Base-by-base conservation (phyloP, 2,113 vertebrate species). In the Corythaeola cristata region DNA sequence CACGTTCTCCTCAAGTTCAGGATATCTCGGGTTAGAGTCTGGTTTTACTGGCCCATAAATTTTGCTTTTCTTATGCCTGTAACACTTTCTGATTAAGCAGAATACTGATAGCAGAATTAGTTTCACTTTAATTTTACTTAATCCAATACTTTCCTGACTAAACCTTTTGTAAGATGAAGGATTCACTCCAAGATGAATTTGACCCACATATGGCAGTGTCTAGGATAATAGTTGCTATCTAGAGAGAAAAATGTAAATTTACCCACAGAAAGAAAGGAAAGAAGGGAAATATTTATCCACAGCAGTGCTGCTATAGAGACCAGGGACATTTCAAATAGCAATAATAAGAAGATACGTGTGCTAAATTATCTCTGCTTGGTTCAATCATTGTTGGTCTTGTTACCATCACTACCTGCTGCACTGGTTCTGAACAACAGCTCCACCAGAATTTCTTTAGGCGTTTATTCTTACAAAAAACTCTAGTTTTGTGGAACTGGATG, bases 291-390 rank as follows among this genome's bases (percentile, higher is more conserved):
- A 76, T 88, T 96, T 96, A 94, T 63, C 89, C 88, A 60, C 88
- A 87, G 69, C 0, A 0, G 30, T 67, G 74, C 91, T 96, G 86
- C 93, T 94, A 63, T 63, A 85, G 90, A 92, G 91, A 89, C 52
- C 47, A 64, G 80, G 55, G 58, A 84, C 22, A 6, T 41, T 76
- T 56, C 83, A 89, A 84, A 81, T 32, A 81, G 80, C 53, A 78
- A 21, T 87, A 94, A 93, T 71, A 89, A 93, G 94, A 58, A 93
- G 92, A 88, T 77, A 64, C 3, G 5, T 60, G 85, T 93, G 66
- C 72, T 95, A 59, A 97, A 96, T 97, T 86, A 84, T 89, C 93
- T 96, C 82, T 93, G 87, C 90, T 94, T 75, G 60, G 8, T 69
- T 88, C 90, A 78, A 6, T 22, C 94, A 39, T 89, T 82, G 85